Evolutionary conservation across 2,888 invertebrate species (phyloP).

Genomic region (Mechanitis mazaeus): DNA sequence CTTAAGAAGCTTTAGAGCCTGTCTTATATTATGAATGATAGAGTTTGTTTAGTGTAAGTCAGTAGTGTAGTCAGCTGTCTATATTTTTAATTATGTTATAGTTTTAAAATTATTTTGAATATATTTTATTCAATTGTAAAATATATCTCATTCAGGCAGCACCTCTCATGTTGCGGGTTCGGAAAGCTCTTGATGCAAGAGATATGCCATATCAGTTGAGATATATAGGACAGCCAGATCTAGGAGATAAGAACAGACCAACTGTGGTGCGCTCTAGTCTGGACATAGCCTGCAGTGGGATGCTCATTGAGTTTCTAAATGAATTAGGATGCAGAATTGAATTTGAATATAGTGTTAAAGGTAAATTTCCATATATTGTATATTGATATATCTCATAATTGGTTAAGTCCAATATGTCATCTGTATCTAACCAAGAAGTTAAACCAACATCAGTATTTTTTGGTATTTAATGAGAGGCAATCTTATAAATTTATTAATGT

Average conservation of each 20-base stretch:
- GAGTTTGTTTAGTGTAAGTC: no score
- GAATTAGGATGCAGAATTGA: constrained; percentile 94
- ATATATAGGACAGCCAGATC: constrained; percentile 93
- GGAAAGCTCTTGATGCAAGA: constrained; percentile 88
- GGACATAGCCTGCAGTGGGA: constrained; percentile 93
- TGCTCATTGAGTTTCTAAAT: constrained; percentile 92
- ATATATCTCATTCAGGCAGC: constrained; percentile 51
- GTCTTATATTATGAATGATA: no score
- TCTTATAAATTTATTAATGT: no score
- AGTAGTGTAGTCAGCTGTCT: no score
- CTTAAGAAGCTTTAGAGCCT: no score
- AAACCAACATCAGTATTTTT: no score
- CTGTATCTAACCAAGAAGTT: no score
- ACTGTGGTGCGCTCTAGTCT: constrained; percentile 94
- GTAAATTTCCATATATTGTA: constrained; percentile 41
- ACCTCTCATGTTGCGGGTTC: constrained; percentile 86
- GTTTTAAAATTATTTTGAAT: neutral
- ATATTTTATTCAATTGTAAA: neutral
- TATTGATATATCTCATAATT: no score
- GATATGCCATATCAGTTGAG: constrained; percentile 93
- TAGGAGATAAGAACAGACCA: constrained; percentile 91
- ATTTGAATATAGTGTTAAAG: constrained; percentile 95
- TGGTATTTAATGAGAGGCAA: no score
- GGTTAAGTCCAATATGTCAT: no score
- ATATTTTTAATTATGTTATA: neutral